Conservation (phyloP, 2,797 vertebrate species). For the Xyrichtys novacula region DNA sequence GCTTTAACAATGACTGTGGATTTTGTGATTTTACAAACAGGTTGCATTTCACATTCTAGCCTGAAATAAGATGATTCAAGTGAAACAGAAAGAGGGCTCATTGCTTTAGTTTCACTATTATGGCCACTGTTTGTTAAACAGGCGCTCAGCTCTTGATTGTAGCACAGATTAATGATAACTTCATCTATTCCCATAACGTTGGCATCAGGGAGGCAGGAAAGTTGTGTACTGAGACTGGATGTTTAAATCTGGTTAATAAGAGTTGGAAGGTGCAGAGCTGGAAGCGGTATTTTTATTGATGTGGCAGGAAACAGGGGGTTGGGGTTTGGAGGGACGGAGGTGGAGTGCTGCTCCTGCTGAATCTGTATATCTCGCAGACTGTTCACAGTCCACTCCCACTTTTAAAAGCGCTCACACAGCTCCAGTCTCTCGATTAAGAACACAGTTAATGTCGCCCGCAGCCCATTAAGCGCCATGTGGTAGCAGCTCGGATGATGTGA, state of each 20-base stretch:
- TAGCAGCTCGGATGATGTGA: conserved; percentile 64
- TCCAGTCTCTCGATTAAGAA: conserved; percentile 77
- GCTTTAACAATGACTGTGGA: neutral
- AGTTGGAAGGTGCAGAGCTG: conserved; percentile 72
- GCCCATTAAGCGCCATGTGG: conserved; percentile 79
- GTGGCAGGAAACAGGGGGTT: conserved; percentile 78
- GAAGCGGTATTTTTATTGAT: conserved; percentile 82
- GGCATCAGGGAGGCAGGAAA: conserved; percentile 31
- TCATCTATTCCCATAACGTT: conserved; percentile 6
- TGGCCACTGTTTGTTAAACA: conserved; percentile 37
- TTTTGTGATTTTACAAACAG: conserved; percentile 3
- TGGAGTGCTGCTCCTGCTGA: conserved; percentile 76
- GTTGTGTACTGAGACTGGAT: conserved; percentile 50
- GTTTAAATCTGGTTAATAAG: conserved; percentile 81
- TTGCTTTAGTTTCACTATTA: conserved; percentile 34
- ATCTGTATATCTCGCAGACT: conserved; percentile 79
- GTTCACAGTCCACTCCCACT: conserved; percentile 76
- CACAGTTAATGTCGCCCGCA: conserved; percentile 82
- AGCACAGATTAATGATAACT: conserved; percentile 21
- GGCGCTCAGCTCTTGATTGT: conserved; percentile 28
- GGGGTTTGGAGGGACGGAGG: conserved; percentile 21
- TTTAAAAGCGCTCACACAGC: conserved; percentile 74
- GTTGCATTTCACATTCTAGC: neutral
- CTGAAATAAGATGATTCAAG: conserved; percentile 15
- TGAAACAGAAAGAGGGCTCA: conserved; percentile 18